Evolutionary conservation across 2,888 invertebrate species (phyloP), one percentile per base, ranked within the genome.

Genomic region (Caenorhabditis wallacei): DNA sequence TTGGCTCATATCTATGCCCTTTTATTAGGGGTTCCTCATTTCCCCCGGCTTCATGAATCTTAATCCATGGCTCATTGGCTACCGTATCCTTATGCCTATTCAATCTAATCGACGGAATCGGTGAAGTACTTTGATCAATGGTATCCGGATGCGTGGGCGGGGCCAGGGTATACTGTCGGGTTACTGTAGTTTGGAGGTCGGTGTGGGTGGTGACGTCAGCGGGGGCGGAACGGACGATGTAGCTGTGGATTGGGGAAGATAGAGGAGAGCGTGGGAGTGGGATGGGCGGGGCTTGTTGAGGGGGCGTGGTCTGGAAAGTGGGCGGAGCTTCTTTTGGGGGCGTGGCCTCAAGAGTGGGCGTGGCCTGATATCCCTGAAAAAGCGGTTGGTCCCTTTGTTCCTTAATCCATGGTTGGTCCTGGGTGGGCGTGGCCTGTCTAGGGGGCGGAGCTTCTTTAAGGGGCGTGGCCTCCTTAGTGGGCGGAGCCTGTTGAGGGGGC

Each of bases 81-180:
- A 70, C 81, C 10, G 48, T 63, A 24, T 63, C 37, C 20, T 63
- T 71, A 3, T 82, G 68, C n/a, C 86, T 13, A 8, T 64, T 53
- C 46, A 86, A 46, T 4, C 76, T 78, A 48, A 86, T 83, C 16
- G 84, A 54, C 0, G 86, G 86, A 26, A 86, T 86, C 1, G 86
- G 86, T 1, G 82, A 83, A 7, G 86, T 86, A 20, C 82, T 82
- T 7, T 82, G 78, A 53, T 86, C 86, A n/a, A 72, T 78, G 11
- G 70, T 82, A 11, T 76, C 51, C 7, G 51, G 51, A 16, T 66
- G 64, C 1, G 4, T 35, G 22, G 64, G 66, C n/a, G 66, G 24
- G 1, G 56, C 35, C 35, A 68, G 57, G 8, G 7, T 72, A 30
- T 72, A 72, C 16, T 59, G 68, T 37, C 72, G 59, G 16, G 72